Conservation (phyloP, 2,797 vertebrate genomes). For the Mycteria americana region DNA sequence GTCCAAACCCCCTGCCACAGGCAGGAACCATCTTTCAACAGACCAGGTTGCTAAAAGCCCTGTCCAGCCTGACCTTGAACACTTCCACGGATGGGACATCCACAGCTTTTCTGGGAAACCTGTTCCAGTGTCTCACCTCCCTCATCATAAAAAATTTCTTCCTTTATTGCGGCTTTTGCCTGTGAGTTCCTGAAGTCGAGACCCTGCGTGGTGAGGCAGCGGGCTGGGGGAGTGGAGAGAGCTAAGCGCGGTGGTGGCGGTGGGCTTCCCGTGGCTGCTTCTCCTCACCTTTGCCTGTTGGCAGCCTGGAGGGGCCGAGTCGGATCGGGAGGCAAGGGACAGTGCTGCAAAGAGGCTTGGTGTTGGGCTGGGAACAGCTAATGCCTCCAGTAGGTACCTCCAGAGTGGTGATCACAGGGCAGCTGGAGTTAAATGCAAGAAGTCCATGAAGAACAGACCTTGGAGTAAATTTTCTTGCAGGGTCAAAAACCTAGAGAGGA, state of each 20-base stretch:
- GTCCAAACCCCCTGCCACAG: not conserved
- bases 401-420: not conserved
- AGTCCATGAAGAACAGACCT: not conserved
- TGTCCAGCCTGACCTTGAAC: not conserved
- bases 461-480: not conserved
- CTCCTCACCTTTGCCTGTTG: not conserved
- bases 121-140: not conserved
- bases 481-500: not conserved
- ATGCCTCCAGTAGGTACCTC: not conserved
- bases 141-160: not conserved
- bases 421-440: not conserved
- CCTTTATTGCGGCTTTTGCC: not conserved
- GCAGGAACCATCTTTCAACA: not conserved
- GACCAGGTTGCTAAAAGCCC: not conserved
- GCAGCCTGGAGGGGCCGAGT: fast-evolving
- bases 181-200: not conserved
- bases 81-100: not conserved
- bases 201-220: not conserved
- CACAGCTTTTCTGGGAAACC: not conserved
- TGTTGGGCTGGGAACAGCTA: not conserved
- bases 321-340: not conserved
- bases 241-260: not conserved
- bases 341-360: not conserved
- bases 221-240: not conserved
- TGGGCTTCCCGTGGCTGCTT: not conserved